Evolutionary conservation across 2,113 vertebrate genomes (phyloP), one percentile per base, ranked within the genome.

Genomic region (Bothrops jararaca): DNA sequence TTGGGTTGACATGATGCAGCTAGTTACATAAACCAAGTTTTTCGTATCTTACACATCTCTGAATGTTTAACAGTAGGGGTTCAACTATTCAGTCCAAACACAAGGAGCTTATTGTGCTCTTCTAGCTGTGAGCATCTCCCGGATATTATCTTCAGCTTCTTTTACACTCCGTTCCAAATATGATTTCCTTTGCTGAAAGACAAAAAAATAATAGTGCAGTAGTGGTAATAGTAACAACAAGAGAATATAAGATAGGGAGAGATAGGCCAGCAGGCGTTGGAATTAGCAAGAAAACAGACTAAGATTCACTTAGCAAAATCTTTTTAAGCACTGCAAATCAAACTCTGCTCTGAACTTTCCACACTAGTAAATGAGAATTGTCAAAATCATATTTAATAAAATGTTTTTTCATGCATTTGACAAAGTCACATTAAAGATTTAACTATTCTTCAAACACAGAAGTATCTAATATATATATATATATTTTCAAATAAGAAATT

Each of bases 101-200:
- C 1, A 20, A 0, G 80, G 5, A 54, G 34, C 90, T 98, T 97
- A 99, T 92, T 99, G 98, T 0, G 98, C 97, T 94, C 98, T 98
- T 89, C 99, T 97, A n/a, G 99, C 98, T 98, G 99, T 98, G 95
- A 99, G 97, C 99, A 99, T 99, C 94, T 99, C 99, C 95, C 99
- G 97, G 95, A 99, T 99, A 94, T 99, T 99, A 96, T 99, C 99
- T 88, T 99, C 98, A 0, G 99, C 98, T 89, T 99, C 99, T 95
- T 99, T 99, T 91, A 99, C 98, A 0, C 98, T 99, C 94, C 98
- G 98, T 95, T 99, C 99, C 95, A 99, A 98, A 95, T 99, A 99
- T 0, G 98, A 98, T 95, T 99, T 99, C 96, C 98, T 99, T 97
- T 99, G 98, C 99, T 99, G 98, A 23, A 97, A 94, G 94, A 95